phyloP scores from a whole-genome alignment of 2,113 vertebrate genomes.

The Potamarius usumacintae region DNA sequence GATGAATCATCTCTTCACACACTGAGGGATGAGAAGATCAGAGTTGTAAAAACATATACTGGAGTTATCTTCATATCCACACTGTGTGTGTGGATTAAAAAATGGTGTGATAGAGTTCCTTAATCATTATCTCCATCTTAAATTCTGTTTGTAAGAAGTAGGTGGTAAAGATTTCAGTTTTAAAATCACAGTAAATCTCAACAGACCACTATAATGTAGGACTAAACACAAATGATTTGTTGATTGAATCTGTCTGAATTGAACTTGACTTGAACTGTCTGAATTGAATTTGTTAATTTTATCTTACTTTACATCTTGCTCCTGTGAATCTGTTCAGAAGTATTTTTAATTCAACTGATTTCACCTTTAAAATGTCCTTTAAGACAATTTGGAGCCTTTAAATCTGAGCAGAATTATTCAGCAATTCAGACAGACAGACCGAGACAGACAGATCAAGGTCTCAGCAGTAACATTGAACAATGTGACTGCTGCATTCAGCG shows the following conservation, averaged over 20 bases:
- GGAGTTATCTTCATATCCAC: not conserved
- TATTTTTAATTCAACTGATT: not conserved
- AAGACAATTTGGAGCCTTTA: not conserved
- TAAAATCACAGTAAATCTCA: not conserved
- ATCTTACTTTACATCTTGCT: not conserved
- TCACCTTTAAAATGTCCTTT: not conserved
- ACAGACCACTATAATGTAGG: not conserved
- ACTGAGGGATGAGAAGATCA: not conserved
- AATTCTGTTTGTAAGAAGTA: not conserved
- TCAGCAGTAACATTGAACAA: not conserved
- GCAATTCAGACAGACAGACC: not conserved
- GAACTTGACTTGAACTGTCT: no score
- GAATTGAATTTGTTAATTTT: not conserved
- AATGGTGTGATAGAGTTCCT: not conserved
- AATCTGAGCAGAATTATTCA: not conserved
- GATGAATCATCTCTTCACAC: not conserved
- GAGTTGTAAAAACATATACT: not conserved
- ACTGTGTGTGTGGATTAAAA: no score
- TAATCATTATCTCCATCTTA: not conserved
- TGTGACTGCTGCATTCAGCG: slow-evolving; percentile 6
- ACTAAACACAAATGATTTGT: not conserved
- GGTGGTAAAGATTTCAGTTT: not conserved
- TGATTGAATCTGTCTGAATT: not conserved
- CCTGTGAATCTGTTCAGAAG: not conserved
- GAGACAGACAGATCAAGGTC: not conserved